Percentiles rank a stretch among this genome's conserved stretches.
Evolutionary conservation across 2,113 vertebrate genomes (phyloP).

Genomic region (Conger conger): DNA sequence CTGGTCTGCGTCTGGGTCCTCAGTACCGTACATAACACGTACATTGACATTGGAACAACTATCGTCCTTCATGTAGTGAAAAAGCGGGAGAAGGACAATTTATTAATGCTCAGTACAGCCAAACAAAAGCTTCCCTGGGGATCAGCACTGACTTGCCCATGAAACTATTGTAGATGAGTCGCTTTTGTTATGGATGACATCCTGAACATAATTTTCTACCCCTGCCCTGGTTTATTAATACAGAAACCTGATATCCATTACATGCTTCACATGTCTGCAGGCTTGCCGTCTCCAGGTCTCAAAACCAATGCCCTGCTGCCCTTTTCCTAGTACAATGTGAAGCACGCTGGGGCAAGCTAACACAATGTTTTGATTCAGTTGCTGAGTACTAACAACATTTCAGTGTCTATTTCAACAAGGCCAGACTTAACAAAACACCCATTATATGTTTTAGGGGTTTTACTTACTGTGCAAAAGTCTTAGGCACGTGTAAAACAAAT

Average conservation of each 20-base stretch:
- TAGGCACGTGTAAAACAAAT: too few relatives aligned
- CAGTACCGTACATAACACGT: too few relatives aligned
- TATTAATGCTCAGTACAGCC: not conserved
- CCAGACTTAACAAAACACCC: too few relatives aligned
- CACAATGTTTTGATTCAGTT: constrained; percentile 18
- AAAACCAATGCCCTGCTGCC: constrained; percentile 24
- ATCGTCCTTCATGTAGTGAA: not conserved
- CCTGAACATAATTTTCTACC: constrained; percentile 43
- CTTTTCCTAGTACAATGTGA: constrained; percentile 9
- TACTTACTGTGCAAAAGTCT: too few relatives aligned
- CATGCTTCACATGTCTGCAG: constrained; percentile 53
- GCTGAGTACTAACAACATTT: not conserved
- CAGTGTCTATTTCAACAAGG: not conserved
- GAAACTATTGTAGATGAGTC: not conserved
- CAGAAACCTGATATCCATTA: constrained; percentile 59
- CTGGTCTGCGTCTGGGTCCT: too few relatives aligned
- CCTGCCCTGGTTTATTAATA: constrained; percentile 58
- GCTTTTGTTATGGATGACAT: constrained; percentile 34
- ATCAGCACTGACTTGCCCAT: constrained; percentile 9
- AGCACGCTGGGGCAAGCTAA: constrained; percentile 23
- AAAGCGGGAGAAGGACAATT: not conserved
- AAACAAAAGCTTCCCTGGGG: not conserved
- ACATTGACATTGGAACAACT: not conserved
- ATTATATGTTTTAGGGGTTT: too few relatives aligned
- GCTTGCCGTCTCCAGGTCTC: constrained; percentile 34